These are phyloP conservation scores for Salvator merianae DNA, from an alignment of 2,113 vertebrate genomes.

Conservation along the genomic window DNA sequence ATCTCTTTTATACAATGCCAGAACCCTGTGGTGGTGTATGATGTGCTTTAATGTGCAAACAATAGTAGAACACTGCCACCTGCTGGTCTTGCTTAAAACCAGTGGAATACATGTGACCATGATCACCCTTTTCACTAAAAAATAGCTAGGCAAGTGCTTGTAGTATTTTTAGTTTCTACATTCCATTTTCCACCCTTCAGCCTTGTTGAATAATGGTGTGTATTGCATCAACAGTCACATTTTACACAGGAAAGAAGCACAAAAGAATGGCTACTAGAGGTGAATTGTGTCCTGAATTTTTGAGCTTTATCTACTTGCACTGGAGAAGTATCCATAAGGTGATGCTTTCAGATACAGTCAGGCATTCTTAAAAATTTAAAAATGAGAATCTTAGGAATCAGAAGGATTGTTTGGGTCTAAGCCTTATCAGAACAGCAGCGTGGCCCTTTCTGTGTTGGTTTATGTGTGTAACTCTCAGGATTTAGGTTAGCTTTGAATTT, in stretches of 20 bases:
- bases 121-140: constrained; percentile 7
- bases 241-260: constrained; percentile 11
- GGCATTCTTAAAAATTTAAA: background rate
- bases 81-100: background rate
- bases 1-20: constrained; percentile 7
- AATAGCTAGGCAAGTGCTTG: background rate
- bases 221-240: background rate
- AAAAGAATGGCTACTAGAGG: background rate
- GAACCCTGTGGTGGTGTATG: background rate
- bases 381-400: background rate
- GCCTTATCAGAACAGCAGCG: too few relatives aligned
- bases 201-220: background rate
- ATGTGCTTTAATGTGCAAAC: rapidly evolving
- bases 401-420: background rate
- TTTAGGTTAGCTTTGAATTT: background rate
- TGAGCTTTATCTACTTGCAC: background rate
- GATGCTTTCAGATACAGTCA: background rate
- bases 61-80: constrained; percentile 17
- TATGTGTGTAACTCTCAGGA: background rate
- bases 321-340: background rate
- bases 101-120: background rate
- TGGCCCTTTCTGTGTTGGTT: background rate
- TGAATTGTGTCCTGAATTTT: background rate
- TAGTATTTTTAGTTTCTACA: background rate
- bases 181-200: background rate